phyloP scores from a whole-genome alignment of 1,140 invertebrate species.

The Meloidogyne floridensis region DNA sequence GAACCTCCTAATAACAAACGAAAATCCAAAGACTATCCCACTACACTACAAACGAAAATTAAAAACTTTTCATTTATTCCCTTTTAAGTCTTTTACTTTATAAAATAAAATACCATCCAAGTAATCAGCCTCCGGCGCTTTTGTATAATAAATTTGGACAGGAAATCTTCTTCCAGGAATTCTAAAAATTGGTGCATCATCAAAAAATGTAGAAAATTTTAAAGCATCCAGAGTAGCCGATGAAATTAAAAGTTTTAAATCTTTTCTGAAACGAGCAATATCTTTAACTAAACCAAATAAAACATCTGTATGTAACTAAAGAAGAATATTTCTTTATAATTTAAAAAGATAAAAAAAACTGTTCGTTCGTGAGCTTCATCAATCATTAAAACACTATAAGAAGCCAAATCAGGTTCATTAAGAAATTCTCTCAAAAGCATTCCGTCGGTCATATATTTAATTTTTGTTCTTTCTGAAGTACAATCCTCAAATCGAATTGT shows the following conservation, averaged over 20 bases:
- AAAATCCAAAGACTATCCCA: slow-evolving; percentile 58
- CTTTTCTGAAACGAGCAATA: slow-evolving; percentile 87
- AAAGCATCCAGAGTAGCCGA: slow-evolving; percentile 96
- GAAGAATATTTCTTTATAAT: slow-evolving; percentile 72
- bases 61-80: too few species aligned
- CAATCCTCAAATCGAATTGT: slow-evolving; percentile 80
- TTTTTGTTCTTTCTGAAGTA: slow-evolving; percentile 75
- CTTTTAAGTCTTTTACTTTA: not conserved
- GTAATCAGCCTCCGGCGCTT: slow-evolving; percentile 87
- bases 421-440: slow-evolving; percentile 95
- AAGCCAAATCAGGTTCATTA: slow-evolving; percentile 88
- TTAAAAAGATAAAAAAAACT: slow-evolving; percentile 82
- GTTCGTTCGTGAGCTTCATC: slow-evolving; percentile 99
- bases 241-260: slow-evolving; percentile 93
- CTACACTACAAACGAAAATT: not conserved
- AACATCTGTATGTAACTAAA: slow-evolving; percentile 78
- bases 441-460: slow-evolving; percentile 99
- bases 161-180: slow-evolving; percentile 84
- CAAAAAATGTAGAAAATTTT: slow-evolving; percentile 94
- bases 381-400: slow-evolving; percentile 96
- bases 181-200: slow-evolving; percentile 94
- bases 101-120: slow-evolving; percentile 17
- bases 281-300: slow-evolving; percentile 97
- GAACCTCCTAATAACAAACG: slow-evolving; percentile 82
- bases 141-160: slow-evolving; percentile 97